phyloP scores from a whole-genome alignment of 1,140 invertebrate species.

The Drosophila yakuba region DNA sequence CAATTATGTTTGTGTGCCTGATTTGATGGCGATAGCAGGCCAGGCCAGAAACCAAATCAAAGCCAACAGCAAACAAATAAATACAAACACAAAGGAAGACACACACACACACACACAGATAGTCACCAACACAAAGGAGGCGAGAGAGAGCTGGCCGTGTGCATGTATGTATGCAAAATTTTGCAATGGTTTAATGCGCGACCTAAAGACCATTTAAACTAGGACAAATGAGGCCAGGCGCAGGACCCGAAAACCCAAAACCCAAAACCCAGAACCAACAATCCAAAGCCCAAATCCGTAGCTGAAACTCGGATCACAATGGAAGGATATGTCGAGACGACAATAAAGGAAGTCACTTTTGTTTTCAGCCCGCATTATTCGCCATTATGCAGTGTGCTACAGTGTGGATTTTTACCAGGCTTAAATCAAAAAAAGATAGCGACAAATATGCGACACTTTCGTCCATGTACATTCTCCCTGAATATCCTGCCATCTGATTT shows the following conservation, averaged over 20 bases:
- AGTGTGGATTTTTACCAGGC: slow-evolving; percentile 16
- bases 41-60: slow-evolving; percentile 66
- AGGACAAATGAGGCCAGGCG: slow-evolving; percentile 62
- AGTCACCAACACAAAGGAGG: slow-evolving; percentile 10
- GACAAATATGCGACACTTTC: slow-evolving; percentile 45
- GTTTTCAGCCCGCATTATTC: slow-evolving; percentile 75
- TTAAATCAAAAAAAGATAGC: slow-evolving; percentile 9
- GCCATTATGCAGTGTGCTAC: slow-evolving; percentile 59
- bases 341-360: slow-evolving; percentile 81
- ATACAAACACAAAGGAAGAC: slow-evolving; percentile 41
- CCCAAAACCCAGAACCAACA: slow-evolving; percentile 14
- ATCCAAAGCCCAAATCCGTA: slow-evolving; percentile 25
- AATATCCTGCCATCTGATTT: slow-evolving; percentile 7
- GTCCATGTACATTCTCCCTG: slow-evolving; percentile 5
- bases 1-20: slow-evolving; percentile 55
- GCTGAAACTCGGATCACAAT: slow-evolving; percentile 46
- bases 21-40: slow-evolving; percentile 72
- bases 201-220: slow-evolving; percentile 80
- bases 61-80: slow-evolving; percentile 69
- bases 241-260: slow-evolving; percentile 35
- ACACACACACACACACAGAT: slow-evolving; percentile 12
- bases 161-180: slow-evolving; percentile 51
- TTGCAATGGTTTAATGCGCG: slow-evolving; percentile 77
- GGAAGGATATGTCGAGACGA: slow-evolving; percentile 73
- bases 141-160: slow-evolving; percentile 1